phyloP scores from a whole-genome alignment of 2,888 invertebrate species.

The Spodoptera littoralis region DNA sequence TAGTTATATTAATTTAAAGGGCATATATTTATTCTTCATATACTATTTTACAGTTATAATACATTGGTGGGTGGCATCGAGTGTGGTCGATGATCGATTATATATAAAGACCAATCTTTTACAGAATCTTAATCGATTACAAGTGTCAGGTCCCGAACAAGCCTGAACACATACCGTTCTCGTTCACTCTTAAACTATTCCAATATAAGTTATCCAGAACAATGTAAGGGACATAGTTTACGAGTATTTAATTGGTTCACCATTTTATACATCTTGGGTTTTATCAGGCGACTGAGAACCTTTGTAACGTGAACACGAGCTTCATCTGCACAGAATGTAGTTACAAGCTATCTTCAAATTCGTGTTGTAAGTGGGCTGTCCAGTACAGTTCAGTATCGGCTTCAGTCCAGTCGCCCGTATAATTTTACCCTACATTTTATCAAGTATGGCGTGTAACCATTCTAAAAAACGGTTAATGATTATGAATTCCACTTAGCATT shows the following conservation, averaged over 20 bases:
- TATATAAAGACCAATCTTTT: constrained; percentile 10
- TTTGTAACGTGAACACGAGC: constrained; percentile 16
- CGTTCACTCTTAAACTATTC: constrained; percentile 78
- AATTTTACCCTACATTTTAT: constrained; percentile 35
- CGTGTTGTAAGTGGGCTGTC: constrained; percentile 26
- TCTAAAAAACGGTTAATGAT: constrained; percentile 76
- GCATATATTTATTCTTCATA: constrained; percentile 42
- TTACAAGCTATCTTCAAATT: constrained; percentile 45
- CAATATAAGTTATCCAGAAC: constrained; percentile 88
- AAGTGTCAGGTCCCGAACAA: constrained; percentile 45
- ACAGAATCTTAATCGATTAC: constrained; percentile 5
- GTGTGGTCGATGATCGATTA: constrained; percentile 28
- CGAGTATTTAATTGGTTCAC: constrained; percentile 58
- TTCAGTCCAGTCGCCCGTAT: constrained; percentile 48
- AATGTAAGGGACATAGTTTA: constrained; percentile 72
- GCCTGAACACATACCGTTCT: constrained; percentile 54
- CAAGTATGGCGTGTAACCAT: constrained; percentile 55
- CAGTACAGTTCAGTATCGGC: constrained; percentile 21
- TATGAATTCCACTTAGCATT: constrained; percentile 84
- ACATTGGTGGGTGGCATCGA: constrained; percentile 41
- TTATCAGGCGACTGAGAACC: constrained; percentile 48
- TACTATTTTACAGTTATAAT: constrained; percentile 36
- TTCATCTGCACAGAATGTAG: constrained; percentile 31
- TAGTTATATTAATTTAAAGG: constrained; percentile 19
- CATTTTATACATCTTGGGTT: constrained; percentile 43